Evolutionary conservation across 2,797 vertebrate genomes (phyloP).

Genomic region (Trematocara caparti): DNA sequence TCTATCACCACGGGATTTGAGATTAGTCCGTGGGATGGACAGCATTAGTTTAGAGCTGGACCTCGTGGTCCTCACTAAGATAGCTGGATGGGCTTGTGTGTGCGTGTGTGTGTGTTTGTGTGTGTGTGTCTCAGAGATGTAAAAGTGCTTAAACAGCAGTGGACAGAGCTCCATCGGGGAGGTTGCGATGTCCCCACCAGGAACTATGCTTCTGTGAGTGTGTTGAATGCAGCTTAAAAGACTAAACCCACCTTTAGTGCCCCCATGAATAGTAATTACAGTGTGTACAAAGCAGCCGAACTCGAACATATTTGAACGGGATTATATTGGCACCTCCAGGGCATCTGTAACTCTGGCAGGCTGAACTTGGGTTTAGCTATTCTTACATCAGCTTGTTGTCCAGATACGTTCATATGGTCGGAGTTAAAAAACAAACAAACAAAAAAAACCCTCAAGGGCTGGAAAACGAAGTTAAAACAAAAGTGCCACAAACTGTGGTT

Average conservation of each 20-base stretch:
- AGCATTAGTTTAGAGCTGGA: too few species aligned
- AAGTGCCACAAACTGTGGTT: background rate
- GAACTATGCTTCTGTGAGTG: background rate
- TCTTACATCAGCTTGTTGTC: background rate
- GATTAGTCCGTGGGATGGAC: too few species aligned
- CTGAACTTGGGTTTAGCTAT: background rate
- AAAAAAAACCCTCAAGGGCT: background rate
- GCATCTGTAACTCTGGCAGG: background rate
- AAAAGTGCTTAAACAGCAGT: slow-evolving; percentile 13
- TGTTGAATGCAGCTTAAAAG: background rate
- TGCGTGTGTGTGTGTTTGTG: background rate
- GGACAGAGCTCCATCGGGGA: background rate
- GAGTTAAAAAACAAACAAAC: background rate
- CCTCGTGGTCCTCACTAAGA: fast-evolving
- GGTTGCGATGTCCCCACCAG: background rate
- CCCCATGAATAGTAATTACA: background rate
- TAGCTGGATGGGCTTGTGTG: fast-evolving
- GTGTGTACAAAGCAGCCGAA: background rate
- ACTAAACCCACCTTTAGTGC: background rate
- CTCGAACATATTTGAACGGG: background rate
- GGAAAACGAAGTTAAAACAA: background rate
- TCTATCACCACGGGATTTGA: too few species aligned
- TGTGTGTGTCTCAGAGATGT: background rate
- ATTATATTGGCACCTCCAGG: background rate
- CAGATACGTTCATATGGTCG: fast-evolving